Base-by-base conservation (phyloP, 1,140 invertebrate species). In the Condylostylus longicornis region DNA sequence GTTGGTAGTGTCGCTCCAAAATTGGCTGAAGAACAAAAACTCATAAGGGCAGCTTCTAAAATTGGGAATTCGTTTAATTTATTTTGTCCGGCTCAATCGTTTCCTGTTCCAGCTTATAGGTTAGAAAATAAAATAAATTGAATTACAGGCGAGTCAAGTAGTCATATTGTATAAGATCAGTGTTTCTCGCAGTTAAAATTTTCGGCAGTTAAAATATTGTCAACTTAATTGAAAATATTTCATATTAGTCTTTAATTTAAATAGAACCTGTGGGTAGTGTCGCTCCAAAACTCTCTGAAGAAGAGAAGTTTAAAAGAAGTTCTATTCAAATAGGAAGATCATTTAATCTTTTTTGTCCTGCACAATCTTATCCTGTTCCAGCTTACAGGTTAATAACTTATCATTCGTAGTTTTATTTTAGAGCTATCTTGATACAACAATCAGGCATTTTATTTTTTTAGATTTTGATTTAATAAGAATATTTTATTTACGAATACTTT, bases 1-100 rank as follows among this genome's bases (percentile, higher is more conserved):
- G 66, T 78, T 48, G 74, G 75, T 54, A 75, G 67, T 48, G 72
- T 72, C 48, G 63, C 72, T 40, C 75, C 76, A 27, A 78, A 72
- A 58, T 69, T 76, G 35, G 66, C 58, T 28, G 52, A 67, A 28
- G 67, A 67, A 17, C 67, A 70, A 34, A 66, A 69, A 30, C 19
- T 33, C 6, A 50, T 49, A 6, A 74, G 53, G 2, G 55, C 50
- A 22, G 15, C 43, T 19, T 46, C 47, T 18, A 34, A 35, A 0
- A 58, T 67, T 3, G 50, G 52, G 5, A 33, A 53, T 17, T 56
- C 53, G 12, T 54, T 69, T 34, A 71, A 72, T 39, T 53, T 74
- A 36, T 58, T 68, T 33, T 74, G 72, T 54, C 71, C 69, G 18
- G 69, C 68, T 30, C 70, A 75, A 62, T 69, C 68, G 20, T 76